Evolutionary conservation across 2,113 vertebrate species (phyloP).

Genomic region (Electrona antarctica): DNA sequence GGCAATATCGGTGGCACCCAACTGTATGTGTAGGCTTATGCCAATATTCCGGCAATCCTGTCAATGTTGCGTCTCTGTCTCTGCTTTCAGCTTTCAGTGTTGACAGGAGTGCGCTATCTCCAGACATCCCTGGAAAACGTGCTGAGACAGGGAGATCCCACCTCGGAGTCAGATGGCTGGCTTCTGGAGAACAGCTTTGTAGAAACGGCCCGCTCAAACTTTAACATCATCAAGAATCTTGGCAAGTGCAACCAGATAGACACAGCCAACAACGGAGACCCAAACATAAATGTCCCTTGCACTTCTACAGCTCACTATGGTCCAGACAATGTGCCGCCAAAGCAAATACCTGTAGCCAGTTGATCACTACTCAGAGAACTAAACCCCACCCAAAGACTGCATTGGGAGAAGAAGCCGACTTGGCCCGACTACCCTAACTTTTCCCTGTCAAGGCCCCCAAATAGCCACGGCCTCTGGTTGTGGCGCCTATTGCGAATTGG

Average conservation of each 20-base stretch:
- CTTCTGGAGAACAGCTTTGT: conserved; percentile 86
- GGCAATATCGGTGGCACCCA: no score
- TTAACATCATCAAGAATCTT: conserved; percentile 85
- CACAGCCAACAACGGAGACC: conserved; percentile 76
- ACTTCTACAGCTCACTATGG: conserved; percentile 79
- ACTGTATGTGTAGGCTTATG: not conserved
- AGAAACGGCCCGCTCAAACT: conserved; percentile 86
- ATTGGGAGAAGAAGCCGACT: no score
- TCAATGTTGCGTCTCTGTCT: conserved; percentile 16
- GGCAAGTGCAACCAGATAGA: conserved; percentile 85
- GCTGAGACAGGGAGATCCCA: conserved; percentile 79
- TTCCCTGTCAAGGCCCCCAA: no score
- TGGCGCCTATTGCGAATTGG: no score
- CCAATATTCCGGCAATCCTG: not conserved
- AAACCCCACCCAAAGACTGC: not conserved
- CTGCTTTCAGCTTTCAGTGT: conserved; percentile 80
- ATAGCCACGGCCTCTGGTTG: no score
- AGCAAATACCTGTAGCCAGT: conserved; percentile 63
- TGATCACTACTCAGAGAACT: conserved; percentile 43
- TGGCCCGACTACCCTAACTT: not conserved
- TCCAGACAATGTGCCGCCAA: conserved; percentile 77
- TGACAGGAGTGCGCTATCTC: conserved; percentile 87
- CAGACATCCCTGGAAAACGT: conserved; percentile 89
- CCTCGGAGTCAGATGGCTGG: conserved; percentile 87
- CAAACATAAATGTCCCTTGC: conserved; percentile 81